Percentiles rank a stretch among this genome's conserved stretches.
Conservation (phyloP, 2,797 vertebrate genomes). For the Takifugu ocellatus region DNA sequence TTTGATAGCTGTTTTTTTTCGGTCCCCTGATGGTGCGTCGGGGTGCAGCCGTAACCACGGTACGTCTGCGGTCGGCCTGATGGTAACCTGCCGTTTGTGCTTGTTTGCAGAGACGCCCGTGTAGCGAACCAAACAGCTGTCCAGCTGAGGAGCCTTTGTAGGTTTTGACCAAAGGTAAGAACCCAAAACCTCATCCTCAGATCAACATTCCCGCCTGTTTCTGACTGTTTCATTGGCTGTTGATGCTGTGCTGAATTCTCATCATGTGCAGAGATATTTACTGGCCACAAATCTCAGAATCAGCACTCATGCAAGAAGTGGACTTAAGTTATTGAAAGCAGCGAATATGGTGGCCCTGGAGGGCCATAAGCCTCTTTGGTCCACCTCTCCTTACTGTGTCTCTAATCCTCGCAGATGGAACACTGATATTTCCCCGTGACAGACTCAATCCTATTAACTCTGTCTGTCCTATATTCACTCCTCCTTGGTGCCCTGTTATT, state of each 20-base stretch:
- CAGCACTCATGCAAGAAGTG: slow-evolving; percentile 18
- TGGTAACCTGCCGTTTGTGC: slow-evolving; percentile 26
- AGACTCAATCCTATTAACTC: slow-evolving; percentile 70
- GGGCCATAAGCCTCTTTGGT: slow-evolving; percentile 70
- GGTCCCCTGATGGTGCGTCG: too few species aligned
- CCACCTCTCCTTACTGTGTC: slow-evolving; percentile 58
- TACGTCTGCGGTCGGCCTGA: slow-evolving; percentile 11
- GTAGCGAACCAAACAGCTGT: slow-evolving; percentile 6
- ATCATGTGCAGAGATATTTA: neutral
- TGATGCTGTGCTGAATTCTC: neutral
- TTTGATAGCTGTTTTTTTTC: neutral
- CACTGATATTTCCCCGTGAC: slow-evolving; percentile 67
- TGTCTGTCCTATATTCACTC: slow-evolving; percentile 67
- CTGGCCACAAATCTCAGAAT: slow-evolving; percentile 1
- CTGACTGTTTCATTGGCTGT: neutral
- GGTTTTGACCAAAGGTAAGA: slow-evolving; percentile 43
- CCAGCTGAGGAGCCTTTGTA: slow-evolving; percentile 19
- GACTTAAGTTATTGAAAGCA: slow-evolving; percentile 11
- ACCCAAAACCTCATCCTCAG: neutral
- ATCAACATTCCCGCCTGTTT: neutral
- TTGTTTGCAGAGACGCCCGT: slow-evolving; percentile 44
- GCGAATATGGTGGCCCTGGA: slow-evolving; percentile 17
- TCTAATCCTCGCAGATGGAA: slow-evolving; percentile 73
- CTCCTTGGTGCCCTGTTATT: slow-evolving; percentile 31
- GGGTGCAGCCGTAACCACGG: neutral